phyloP scores from a whole-genome alignment of 2,888 invertebrate genomes.

The Stegana nigrithorax region DNA sequence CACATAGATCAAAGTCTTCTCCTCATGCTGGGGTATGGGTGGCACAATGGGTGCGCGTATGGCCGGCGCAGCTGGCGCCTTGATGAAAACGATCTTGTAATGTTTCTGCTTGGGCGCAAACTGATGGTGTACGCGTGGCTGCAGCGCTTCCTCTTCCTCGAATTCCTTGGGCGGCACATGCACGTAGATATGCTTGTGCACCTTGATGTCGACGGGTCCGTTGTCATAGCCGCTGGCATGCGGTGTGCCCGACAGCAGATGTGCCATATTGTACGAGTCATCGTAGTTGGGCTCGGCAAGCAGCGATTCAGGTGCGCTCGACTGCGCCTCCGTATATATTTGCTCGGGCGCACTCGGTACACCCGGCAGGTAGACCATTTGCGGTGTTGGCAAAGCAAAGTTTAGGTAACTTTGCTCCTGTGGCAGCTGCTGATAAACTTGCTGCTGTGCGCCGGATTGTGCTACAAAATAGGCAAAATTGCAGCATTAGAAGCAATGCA shows the following conservation, averaged over 20 bases:
- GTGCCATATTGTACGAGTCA: constrained; percentile 63
- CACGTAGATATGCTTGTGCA: constrained; percentile 67
- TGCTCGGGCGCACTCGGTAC: constrained; percentile 37
- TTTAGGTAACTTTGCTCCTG: constrained; percentile 49
- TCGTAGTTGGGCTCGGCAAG: constrained; percentile 34
- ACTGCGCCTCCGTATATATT: neutral
- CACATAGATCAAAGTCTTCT: constrained; percentile 89
- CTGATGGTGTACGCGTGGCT: constrained; percentile 60
- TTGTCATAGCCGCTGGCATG: constrained; percentile 55
- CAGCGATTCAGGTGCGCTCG: constrained; percentile 17
- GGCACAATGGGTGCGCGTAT: constrained; percentile 84
- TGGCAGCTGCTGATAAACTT: constrained; percentile 57
- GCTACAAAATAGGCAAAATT: constrained; percentile 26
- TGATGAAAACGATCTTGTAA: constrained; percentile 92
- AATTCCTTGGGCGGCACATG: constrained; percentile 66
- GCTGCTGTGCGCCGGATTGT: constrained; percentile 45
- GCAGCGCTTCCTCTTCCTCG: constrained; percentile 60
- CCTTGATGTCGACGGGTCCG: constrained; percentile 50
- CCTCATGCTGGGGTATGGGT: constrained; percentile 82
- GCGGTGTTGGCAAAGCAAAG: constrained; percentile 43
- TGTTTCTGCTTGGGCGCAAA: constrained; percentile 81
- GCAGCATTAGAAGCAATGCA: neutral
- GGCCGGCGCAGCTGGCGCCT: constrained; percentile 84
- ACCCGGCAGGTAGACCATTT: constrained; percentile 39
- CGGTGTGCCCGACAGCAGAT: constrained; percentile 51